Percentiles rank a stretch among this genome's conserved stretches.
These are phyloP conservation scores for Eristalinus aeneus DNA, from an alignment of 2,888 invertebrate genomes.

Conservation along the genomic window DNA sequence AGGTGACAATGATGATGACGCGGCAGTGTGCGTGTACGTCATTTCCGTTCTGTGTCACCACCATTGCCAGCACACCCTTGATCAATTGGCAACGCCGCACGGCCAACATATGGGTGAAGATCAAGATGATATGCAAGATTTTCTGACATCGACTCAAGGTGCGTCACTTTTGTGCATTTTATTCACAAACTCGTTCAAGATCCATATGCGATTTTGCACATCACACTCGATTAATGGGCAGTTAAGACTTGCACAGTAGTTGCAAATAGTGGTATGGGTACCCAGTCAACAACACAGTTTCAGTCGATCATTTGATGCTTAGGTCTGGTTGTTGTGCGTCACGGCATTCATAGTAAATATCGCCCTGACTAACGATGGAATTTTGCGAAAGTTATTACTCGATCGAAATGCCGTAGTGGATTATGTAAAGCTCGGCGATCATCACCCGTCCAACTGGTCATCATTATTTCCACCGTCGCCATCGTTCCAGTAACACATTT, in stretches of 20 bases:
- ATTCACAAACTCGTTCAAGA: not conserved
- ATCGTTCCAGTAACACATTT: conserved; percentile 18
- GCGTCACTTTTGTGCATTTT: not conserved
- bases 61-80: not conserved
- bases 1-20: not conserved
- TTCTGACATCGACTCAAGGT: not conserved
- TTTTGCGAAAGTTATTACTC: not conserved
- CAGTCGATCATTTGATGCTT: not conserved
- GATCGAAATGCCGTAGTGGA: not conserved
- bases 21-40: not conserved
- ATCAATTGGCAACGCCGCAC: not conserved
- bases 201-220: not conserved
- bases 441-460: conserved; percentile 6
- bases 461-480: not conserved
- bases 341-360: not conserved
- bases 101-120: not conserved
- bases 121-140: not conserved
- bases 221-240: not conserved
- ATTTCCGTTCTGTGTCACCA: not conserved
- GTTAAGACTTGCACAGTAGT: not conserved
- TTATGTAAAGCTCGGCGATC: not conserved
- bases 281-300: not conserved
- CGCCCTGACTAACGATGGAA: not conserved
- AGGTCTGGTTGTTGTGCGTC: not conserved
- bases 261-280: no score